A percentile compares a stretch with the other conserved stretches of the same genome.
phyloP scores from a whole-genome alignment of 2,888 invertebrate species.

The Tetranychus piercei region DNA sequence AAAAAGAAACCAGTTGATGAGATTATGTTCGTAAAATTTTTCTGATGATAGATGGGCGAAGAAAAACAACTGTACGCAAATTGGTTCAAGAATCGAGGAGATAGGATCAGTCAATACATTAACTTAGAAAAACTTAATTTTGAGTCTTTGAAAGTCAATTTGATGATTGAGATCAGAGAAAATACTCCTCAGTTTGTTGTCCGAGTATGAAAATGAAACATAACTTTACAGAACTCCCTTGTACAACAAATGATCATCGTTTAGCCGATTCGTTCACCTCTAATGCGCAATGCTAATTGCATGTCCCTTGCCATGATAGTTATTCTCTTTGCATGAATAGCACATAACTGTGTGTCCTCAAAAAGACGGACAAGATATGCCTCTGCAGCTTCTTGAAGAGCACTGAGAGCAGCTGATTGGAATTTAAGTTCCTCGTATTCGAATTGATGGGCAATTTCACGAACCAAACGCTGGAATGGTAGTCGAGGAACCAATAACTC shows the following conservation, averaged over 20 bases:
- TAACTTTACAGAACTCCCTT: background rate
- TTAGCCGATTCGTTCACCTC: slow-evolving; percentile 2
- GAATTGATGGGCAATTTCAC: background rate
- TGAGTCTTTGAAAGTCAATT: too few species aligned
- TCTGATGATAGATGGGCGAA: too few species aligned
- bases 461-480: background rate
- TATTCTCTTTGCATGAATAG: slow-evolving; percentile 19
- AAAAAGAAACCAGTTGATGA: too few species aligned
- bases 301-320: slow-evolving; percentile 21
- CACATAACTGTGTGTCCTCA: slow-evolving; percentile 19
- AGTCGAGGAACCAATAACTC: background rate
- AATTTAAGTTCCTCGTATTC: background rate
- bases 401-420: slow-evolving; percentile 2
- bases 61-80: too few species aligned
- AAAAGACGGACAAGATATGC: slow-evolving; percentile 18
- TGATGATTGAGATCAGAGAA: too few species aligned
- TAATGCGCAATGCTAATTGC: slow-evolving; percentile 13
- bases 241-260: background rate
- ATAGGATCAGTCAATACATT: too few species aligned
- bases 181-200: too few species aligned
- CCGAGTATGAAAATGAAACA: too few species aligned
- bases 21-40: too few species aligned
- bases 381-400: slow-evolving; percentile 17
- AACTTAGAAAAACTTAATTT: too few species aligned
- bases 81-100: too few species aligned